phyloP scores from a whole-genome alignment of 2,797 vertebrate genomes.

The Microchirus variegatus region DNA sequence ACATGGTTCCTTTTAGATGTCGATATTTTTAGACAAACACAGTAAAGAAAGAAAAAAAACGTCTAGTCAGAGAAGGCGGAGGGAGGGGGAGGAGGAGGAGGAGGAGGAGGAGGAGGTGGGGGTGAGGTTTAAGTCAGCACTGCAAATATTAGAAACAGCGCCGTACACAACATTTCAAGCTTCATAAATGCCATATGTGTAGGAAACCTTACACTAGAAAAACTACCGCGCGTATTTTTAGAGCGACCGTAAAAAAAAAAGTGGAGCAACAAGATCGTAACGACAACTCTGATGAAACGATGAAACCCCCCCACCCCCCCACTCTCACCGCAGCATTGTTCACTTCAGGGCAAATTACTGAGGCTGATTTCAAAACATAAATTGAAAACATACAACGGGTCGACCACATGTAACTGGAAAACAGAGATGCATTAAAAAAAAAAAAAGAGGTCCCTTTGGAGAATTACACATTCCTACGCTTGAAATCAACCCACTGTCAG shows the following conservation, averaged over 20 bases:
- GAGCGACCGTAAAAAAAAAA: conserved; percentile 28
- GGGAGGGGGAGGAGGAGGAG: conserved; percentile 19
- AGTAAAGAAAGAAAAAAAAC: conserved; percentile 48
- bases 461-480: conserved; percentile 49
- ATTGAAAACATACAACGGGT: conserved; percentile 68
- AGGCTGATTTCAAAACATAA: conserved; percentile 65
- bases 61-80: conserved; percentile 42
- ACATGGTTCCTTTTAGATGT: conserved; percentile 77
- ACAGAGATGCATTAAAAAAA: conserved; percentile 49
- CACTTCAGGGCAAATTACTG: conserved; percentile 67
- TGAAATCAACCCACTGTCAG: conserved; percentile 56
- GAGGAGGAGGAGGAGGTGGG: conserved; percentile 16
- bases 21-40: conserved; percentile 79
- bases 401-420: conserved; percentile 59
- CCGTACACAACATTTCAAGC: conserved; percentile 33
- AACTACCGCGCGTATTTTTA: conserved; percentile 49
- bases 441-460: conserved; percentile 30
- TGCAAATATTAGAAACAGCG: conserved; percentile 45
- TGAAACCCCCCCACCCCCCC: conserved; percentile 5
- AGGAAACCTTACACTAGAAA: conserved; percentile 56
- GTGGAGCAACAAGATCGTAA: conserved; percentile 39
- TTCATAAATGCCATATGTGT: conserved; percentile 60
- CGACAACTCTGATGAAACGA: conserved; percentile 35
- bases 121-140: too few species aligned
- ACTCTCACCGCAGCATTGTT: conserved; percentile 54